Evolutionary conservation across 2,797 vertebrate genomes (phyloP).

Genomic region (Chiroxiphia lanceolata): DNA sequence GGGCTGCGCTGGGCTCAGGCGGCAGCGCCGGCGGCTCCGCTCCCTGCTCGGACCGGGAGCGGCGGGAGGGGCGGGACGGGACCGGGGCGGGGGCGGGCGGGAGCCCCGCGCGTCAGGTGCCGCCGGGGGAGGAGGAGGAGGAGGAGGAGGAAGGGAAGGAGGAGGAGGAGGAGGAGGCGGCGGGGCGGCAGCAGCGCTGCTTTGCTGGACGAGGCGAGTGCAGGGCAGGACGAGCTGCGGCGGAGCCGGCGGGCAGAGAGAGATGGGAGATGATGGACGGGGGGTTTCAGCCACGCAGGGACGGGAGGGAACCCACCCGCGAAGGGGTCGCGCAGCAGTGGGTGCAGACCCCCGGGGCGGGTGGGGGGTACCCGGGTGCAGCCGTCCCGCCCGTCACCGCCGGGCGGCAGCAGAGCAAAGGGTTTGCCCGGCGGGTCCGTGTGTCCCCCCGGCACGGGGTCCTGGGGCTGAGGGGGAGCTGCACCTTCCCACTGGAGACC

Average conservation of each 20-base stretch:
- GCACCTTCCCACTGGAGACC: accelerated
- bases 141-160: not conserved
- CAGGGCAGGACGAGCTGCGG: not conserved
- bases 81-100: not conserved
- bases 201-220: not conserved
- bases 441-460: not conserved
- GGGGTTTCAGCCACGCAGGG: not conserved
- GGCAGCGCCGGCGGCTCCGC: not conserved
- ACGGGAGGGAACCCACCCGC: not conserved
- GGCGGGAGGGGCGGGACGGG: not conserved
- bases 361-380: not conserved
- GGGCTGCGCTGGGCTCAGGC: not conserved
- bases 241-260: not conserved
- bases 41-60: not conserved
- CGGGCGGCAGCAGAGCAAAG: conserved; percentile 44
- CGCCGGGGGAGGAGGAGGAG: not conserved
- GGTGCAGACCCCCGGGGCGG: not conserved
- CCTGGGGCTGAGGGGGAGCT: not conserved
- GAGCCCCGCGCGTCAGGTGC: conserved; percentile 1
- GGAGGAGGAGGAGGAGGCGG: not conserved
- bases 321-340: not conserved
- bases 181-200: not conserved
- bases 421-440: not conserved
- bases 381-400: not conserved
- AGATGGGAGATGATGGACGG: no score